Percentiles rank a stretch among this genome's conserved stretches.
Evolutionary conservation across 2,888 invertebrate genomes (phyloP).

Genomic region (Clivina fossor): DNA sequence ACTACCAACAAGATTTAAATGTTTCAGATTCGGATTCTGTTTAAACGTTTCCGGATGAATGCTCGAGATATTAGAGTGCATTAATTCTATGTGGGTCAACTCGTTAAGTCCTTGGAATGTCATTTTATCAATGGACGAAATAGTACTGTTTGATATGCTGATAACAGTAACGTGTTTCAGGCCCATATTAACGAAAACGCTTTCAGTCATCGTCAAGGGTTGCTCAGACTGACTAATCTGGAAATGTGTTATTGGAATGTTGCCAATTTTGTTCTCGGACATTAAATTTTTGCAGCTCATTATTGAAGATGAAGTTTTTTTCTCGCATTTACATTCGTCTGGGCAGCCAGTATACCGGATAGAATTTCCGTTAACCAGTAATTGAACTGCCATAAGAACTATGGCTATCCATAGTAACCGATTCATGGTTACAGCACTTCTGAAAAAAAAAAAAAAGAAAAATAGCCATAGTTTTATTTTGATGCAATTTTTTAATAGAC

Average conservation of each 20-base stretch:
- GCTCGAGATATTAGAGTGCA: constrained; percentile 66
- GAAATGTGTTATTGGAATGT: constrained; percentile 16
- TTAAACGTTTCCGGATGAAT: constrained; percentile 72
- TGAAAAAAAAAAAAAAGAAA: neutral
- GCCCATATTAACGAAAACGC: constrained; percentile 64
- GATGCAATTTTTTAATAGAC: too few relatives aligned
- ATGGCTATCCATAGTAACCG: constrained; percentile 16
- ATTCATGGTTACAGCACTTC: too few relatives aligned
- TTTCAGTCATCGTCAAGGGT: constrained; percentile 62
- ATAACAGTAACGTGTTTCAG: constrained; percentile 67
- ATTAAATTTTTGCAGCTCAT: constrained; percentile 42
- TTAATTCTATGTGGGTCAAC: constrained; percentile 69
- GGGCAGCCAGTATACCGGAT: constrained; percentile 38
- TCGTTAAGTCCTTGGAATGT: constrained; percentile 70
- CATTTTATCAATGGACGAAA: constrained; percentile 64
- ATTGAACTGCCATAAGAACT: constrained; percentile 12
- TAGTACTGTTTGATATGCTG: constrained; percentile 69
- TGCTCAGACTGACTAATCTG: constrained; percentile 50
- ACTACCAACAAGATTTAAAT: constrained; percentile 69
- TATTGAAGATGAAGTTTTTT: constrained; percentile 39
- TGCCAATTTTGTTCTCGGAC: constrained; percentile 41
- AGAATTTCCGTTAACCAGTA: neutral
- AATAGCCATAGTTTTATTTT: too few relatives aligned
- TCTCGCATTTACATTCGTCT: constrained; percentile 42
- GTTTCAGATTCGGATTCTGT: constrained; percentile 64